These are phyloP conservation scores for Apis florea DNA, from an alignment of 1,140 invertebrate genomes.

Conservation along the genomic window DNA sequence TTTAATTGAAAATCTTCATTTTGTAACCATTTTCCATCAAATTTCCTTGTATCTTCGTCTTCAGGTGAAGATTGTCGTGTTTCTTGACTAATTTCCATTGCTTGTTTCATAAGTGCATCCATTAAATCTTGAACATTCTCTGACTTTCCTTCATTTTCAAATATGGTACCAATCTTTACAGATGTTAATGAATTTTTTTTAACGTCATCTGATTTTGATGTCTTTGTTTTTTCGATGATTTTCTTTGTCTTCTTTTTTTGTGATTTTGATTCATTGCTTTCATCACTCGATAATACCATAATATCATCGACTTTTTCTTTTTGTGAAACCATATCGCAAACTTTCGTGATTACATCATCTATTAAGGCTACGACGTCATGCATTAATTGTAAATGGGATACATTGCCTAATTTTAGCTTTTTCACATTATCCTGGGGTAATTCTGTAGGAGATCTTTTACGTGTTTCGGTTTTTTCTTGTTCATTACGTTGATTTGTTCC, in stretches of 20 bases:
- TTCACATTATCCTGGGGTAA: slow-evolving; percentile 59
- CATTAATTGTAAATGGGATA: slow-evolving; percentile 77
- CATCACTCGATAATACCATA: slow-evolving; percentile 74
- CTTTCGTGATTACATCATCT: slow-evolving; percentile 76
- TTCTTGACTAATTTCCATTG: slow-evolving; percentile 72
- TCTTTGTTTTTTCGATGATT: slow-evolving; percentile 33
- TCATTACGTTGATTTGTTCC: slow-evolving; percentile 34
- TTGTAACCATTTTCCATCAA: slow-evolving; percentile 71
- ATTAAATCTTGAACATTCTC: slow-evolving; percentile 79
- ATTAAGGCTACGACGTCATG: slow-evolving; percentile 77
- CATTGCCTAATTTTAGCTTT: slow-evolving; percentile 70
- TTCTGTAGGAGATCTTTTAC: slow-evolving; percentile 66
- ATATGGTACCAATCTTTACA: not conserved
- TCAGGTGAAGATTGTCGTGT: slow-evolving; percentile 59
- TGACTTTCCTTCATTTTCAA: slow-evolving; percentile 51
- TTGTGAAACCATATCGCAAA: slow-evolving; percentile 69
- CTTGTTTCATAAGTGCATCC: slow-evolving; percentile 79
- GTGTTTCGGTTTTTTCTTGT: slow-evolving; percentile 38
- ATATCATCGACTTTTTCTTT: slow-evolving; percentile 66
- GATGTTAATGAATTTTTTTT: slow-evolving; percentile 26
- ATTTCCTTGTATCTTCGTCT: slow-evolving; percentile 69
- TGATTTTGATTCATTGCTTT: slow-evolving; percentile 68
- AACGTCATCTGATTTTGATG: slow-evolving; percentile 25
- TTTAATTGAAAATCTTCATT: slow-evolving; percentile 57
- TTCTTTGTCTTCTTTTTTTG: slow-evolving; percentile 44